Conservation (phyloP, 2,113 vertebrate species). For the Solea senegalensis region DNA sequence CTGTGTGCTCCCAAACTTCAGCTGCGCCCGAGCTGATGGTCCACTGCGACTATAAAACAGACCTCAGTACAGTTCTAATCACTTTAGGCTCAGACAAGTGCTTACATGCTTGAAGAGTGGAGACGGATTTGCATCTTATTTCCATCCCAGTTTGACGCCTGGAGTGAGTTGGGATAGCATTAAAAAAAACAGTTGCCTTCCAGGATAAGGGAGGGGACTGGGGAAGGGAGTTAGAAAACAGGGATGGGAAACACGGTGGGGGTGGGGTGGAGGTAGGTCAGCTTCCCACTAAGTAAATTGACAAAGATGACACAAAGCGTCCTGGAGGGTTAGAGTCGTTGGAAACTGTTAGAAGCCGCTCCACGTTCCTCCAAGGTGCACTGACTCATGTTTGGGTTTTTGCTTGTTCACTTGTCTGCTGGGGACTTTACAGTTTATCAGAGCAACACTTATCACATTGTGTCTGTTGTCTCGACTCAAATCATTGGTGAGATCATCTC, state of each 20-base stretch:
- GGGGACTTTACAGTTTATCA: background rate
- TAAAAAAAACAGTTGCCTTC: slow-evolving; percentile 61
- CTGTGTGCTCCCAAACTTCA: slow-evolving; percentile 3
- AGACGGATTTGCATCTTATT: slow-evolving; percentile 83
- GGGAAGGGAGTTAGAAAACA: background rate
- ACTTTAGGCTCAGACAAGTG: slow-evolving; percentile 42
- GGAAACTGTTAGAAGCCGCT: slow-evolving; percentile 51
- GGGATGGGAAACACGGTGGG: background rate
- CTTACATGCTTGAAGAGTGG: slow-evolving; percentile 53
- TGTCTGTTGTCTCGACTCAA: too few relatives aligned
- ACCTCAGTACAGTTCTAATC: slow-evolving; percentile 46
- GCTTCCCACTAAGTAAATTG: slow-evolving; percentile 53
- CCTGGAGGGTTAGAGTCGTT: slow-evolving; percentile 52
- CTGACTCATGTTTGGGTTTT: background rate
- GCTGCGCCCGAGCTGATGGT: slow-evolving; percentile 14
- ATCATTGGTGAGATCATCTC: too few relatives aligned
- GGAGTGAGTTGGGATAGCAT: slow-evolving; percentile 37
- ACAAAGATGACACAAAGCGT: slow-evolving; percentile 54
- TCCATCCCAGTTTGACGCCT: slow-evolving; percentile 70
- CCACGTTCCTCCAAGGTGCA: background rate
- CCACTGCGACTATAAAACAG: slow-evolving; percentile 13
- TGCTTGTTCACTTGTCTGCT: background rate
- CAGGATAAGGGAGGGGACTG: slow-evolving; percentile 34
- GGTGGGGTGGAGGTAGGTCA: background rate
- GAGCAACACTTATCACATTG: background rate